A percentile compares a stretch with the other conserved stretches of the same genome.
Conservation (phyloP, 23 tunicate genomes). For the Styela clava region DNA sequence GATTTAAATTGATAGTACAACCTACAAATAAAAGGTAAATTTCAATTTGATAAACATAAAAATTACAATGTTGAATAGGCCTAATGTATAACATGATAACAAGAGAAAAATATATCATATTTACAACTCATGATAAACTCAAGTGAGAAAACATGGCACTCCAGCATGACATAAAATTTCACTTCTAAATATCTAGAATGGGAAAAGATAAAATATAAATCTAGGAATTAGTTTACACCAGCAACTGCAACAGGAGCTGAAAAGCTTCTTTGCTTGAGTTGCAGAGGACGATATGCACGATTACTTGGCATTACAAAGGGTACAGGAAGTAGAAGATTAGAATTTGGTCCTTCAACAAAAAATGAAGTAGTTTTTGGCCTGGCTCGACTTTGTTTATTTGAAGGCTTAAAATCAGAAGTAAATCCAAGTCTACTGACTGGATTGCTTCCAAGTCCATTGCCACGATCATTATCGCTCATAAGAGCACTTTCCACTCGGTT, state of each 20-base stretch:
- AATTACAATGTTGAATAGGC: too few species aligned
- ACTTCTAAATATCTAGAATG: too few species aligned
- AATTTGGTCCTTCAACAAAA: constrained; percentile 21
- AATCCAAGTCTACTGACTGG: constrained; percentile 27
- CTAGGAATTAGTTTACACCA: not conserved
- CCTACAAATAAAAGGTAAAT: too few species aligned
- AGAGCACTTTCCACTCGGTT: constrained; percentile 22
- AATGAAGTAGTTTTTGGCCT: not conserved
- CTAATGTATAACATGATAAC: too few species aligned
- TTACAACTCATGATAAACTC: too few species aligned
- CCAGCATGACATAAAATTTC: too few species aligned
- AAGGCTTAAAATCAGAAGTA: not conserved
- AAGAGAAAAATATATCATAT: too few species aligned
- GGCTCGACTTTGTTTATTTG: not conserved
- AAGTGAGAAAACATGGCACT: too few species aligned
- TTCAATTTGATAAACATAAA: too few species aligned
- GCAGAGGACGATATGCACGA: not conserved
- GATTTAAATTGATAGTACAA: too few species aligned
- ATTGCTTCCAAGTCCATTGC: not conserved
- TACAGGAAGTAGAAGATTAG: constrained; percentile 23
- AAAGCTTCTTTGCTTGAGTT: not conserved
- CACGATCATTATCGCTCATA: not conserved
- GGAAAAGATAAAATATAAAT: too few species aligned
- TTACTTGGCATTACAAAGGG: constrained; percentile 14
- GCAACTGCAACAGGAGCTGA: not conserved